Evolutionary conservation across 2,113 vertebrate genomes (phyloP).

Genomic region (Percina caprodes): DNA sequence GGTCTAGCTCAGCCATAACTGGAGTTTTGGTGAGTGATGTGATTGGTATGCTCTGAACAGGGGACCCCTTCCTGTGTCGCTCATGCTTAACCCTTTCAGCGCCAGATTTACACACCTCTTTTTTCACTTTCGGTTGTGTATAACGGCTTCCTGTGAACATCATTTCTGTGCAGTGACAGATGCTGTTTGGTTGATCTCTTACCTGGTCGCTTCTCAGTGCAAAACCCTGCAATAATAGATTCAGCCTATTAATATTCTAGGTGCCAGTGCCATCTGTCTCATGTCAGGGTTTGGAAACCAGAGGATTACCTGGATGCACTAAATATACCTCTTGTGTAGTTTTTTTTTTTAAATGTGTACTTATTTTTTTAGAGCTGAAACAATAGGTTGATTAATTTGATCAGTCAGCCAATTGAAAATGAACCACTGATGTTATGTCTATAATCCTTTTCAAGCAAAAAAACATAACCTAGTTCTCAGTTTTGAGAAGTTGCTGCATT

Average conservation of each 20-base stretch:
- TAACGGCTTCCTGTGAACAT: not conserved
- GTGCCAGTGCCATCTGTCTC: slow-evolving; percentile 36
- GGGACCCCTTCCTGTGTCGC: slow-evolving; percentile 54
- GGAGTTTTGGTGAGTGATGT: slow-evolving; percentile 49
- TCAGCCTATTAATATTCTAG: slow-evolving; percentile 43
- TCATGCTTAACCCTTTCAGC: slow-evolving; percentile 67
- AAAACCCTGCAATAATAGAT: slow-evolving; percentile 34
- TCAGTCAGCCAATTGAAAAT: not conserved
- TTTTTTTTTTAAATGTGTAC: not conserved
- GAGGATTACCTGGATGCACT: slow-evolving; percentile 26
- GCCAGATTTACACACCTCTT: slow-evolving; percentile 44
- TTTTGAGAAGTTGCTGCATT: not conserved
- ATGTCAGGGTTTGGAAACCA: slow-evolving; percentile 32
- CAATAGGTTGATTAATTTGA: not conserved
- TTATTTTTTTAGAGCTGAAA: not conserved
- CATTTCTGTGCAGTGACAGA: not conserved
- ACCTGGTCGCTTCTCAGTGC: not conserved
- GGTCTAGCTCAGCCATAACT: slow-evolving; percentile 54
- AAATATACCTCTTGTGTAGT: not conserved
- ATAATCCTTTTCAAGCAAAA: not conserved
- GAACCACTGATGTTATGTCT: not conserved
- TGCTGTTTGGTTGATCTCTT: not conserved
- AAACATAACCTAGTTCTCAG: not conserved
- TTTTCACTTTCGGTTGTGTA: slow-evolving; percentile 28
- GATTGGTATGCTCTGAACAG: slow-evolving; percentile 37